Evolutionary conservation across 2,888 invertebrate genomes (phyloP).

Genomic region (Drosophila barbarae): DNA sequence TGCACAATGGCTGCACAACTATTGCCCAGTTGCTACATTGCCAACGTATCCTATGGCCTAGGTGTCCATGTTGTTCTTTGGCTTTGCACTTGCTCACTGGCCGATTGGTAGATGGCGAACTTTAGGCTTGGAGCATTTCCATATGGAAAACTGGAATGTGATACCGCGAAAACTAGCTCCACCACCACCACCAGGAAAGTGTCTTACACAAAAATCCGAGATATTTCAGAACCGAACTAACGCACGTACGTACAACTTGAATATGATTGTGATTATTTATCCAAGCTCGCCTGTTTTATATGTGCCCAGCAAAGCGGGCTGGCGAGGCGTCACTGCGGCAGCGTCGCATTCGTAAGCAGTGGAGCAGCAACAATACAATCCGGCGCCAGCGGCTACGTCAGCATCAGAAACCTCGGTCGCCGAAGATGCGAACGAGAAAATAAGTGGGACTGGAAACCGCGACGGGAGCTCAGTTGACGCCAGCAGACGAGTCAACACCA

Average conservation of each 20-base stretch:
- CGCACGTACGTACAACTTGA: constrained; percentile 68
- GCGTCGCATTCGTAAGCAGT: constrained; percentile 7
- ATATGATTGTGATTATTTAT: constrained; percentile 73
- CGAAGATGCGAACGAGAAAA: constrained; percentile 67
- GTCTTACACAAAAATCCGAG: constrained; percentile 34
- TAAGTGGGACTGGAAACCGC: constrained; percentile 32
- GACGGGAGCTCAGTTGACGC: constrained; percentile 31
- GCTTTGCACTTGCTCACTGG: constrained; percentile 12
- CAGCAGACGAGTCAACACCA: constrained; percentile 25
- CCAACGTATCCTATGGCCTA: neutral
- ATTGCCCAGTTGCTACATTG: constrained; percentile 3
- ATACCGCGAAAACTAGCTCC: neutral
- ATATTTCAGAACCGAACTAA: constrained; percentile 31
- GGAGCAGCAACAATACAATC: constrained; percentile 7
- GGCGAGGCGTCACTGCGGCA: constrained; percentile 32
- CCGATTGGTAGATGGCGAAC: neutral
- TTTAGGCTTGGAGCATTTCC: neutral
- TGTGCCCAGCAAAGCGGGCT: constrained; percentile 58
- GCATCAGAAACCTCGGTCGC: constrained; percentile 20
- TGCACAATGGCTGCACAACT: constrained; percentile 51
- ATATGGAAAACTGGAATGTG: constrained; percentile 1
- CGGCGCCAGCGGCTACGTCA: constrained; percentile 7
- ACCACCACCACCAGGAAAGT: neutral
- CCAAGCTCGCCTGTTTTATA: constrained; percentile 68
- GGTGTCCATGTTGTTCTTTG: constrained; percentile 20